phyloP scores from a whole-genome alignment of 2,113 vertebrate genomes.

The Periophthalmodon schlosseri region DNA sequence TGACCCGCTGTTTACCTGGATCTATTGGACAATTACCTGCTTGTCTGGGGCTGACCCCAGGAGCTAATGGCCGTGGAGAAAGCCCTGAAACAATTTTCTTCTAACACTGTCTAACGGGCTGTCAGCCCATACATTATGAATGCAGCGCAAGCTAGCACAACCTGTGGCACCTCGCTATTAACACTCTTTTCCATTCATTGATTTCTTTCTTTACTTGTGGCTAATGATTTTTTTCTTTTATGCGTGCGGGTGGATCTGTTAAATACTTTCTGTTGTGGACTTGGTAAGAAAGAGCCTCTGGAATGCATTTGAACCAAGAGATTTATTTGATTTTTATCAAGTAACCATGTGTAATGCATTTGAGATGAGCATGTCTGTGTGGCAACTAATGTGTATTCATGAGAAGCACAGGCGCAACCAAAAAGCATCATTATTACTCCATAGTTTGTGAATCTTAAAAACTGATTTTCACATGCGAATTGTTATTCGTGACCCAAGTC shows the following conservation, averaged over 20 bases:
- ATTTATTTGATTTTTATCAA: constrained; percentile 56
- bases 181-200: constrained; percentile 57
- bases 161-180: constrained; percentile 48
- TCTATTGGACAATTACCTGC: constrained; percentile 71
- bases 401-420: constrained; percentile 31
- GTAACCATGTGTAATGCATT: constrained; percentile 45
- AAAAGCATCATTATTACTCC: constrained; percentile 12
- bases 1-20: constrained; percentile 67
- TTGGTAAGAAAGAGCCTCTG: constrained; percentile 16
- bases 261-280: constrained; percentile 38
- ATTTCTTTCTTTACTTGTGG: constrained; percentile 61
- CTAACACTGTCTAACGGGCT: constrained; percentile 72
- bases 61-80: constrained; percentile 71
- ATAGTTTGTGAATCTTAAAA: constrained; percentile 7
- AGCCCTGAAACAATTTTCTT: constrained; percentile 70
- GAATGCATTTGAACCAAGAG: constrained; percentile 42
- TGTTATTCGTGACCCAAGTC: neutral
- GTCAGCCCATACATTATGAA: constrained; percentile 70
- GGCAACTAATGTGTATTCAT: constrained; percentile 34
- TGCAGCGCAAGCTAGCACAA: constrained; percentile 55
- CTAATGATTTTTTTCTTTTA: constrained; percentile 33
- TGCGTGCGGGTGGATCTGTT: constrained; percentile 43
- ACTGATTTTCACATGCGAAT: neutral
- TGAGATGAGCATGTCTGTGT: constrained; percentile 50
- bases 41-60: constrained; percentile 62